phyloP scores from a whole-genome alignment of 2,888 invertebrate species.

The Harpagoxenus sublaevis region DNA sequence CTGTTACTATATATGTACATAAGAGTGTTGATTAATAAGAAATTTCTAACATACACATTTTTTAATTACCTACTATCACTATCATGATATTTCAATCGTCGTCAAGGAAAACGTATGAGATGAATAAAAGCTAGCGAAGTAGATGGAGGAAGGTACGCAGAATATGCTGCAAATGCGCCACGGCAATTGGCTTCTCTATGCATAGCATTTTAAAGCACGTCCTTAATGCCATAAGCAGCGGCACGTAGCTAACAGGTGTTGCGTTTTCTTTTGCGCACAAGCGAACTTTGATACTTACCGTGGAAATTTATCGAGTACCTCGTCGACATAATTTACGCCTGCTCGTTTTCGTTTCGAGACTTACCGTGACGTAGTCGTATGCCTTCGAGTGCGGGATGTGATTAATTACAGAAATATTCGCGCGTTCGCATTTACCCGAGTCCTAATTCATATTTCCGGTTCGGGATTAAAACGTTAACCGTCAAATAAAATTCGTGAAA shows the following conservation, averaged over 20 bases:
- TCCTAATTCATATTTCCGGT: background rate
- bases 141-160: background rate
- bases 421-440: background rate
- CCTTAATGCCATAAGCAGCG: constrained; percentile 81
- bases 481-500: background rate
- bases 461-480: background rate
- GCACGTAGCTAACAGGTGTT: constrained; percentile 83
- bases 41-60: background rate
- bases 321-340: constrained; percentile 75
- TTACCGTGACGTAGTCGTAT: constrained; percentile 20
- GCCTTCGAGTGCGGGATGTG: constrained; percentile 8
- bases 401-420: constrained; percentile 42
- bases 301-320: constrained; percentile 80
- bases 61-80: background rate
- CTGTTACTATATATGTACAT: background rate
- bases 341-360: constrained; percentile 34
- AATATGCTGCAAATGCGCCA: constrained; percentile 63
- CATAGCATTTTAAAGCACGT: constrained; percentile 84
- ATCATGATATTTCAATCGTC: background rate
- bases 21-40: background rate
- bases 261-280: constrained; percentile 78
- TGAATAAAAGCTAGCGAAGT: background rate
- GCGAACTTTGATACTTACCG: constrained; percentile 82
- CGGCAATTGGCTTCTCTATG: constrained; percentile 81
- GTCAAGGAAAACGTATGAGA: background rate